Base-by-base conservation (phyloP, 2,113 vertebrate genomes). In the Oreochromis niloticus region DNA sequence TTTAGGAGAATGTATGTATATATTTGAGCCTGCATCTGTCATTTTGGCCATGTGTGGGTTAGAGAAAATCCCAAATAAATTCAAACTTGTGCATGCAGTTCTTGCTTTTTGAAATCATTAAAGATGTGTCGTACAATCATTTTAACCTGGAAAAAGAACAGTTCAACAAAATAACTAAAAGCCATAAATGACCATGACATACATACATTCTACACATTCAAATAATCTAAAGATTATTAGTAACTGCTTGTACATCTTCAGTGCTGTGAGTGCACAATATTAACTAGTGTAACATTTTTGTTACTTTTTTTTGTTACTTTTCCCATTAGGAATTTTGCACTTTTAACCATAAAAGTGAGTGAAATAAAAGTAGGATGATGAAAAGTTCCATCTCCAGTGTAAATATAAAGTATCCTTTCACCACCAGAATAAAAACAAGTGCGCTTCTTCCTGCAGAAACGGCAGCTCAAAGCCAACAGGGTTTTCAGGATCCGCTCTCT, bases 401-500 rank as follows among this genome's bases (percentile, higher is more conserved):
- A 82, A 48, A 34, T 82, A 41, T 32, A 52, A 66, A 54, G 22
- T 24, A 1, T 55, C 9, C 36, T 61, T 57, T 50, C 43, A 34
- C 22, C 22, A 56, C 50, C 55, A 85, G 80, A 79, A 61, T 79
- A 34, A 27, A 82, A 41, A 3, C 19, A 36, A 85, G 50, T 56
- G 79, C 34, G 39, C 7, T 86, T 80, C 36, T 55, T 39, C 24
- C 54, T 32, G 81, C 89, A 98, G 98, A 97, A 90, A 94, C 96
- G 91, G 97, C 97, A 91, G 95, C 71, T 30, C 75, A 56, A 94
- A 85, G 41, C 87, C 96, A 91, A 36, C 91, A 92, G 87, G 94
- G 94, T 87, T 97, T 94, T 91, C 96, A 94, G 92, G 97, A 97
- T 92, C 96, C 96, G 34, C 84, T 95, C 3, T 89, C 94, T 4